Percentiles rank a stretch among this genome's conserved stretches.
Evolutionary conservation across 2,888 invertebrate genomes (phyloP).

Genomic region (Athalia rosae): DNA sequence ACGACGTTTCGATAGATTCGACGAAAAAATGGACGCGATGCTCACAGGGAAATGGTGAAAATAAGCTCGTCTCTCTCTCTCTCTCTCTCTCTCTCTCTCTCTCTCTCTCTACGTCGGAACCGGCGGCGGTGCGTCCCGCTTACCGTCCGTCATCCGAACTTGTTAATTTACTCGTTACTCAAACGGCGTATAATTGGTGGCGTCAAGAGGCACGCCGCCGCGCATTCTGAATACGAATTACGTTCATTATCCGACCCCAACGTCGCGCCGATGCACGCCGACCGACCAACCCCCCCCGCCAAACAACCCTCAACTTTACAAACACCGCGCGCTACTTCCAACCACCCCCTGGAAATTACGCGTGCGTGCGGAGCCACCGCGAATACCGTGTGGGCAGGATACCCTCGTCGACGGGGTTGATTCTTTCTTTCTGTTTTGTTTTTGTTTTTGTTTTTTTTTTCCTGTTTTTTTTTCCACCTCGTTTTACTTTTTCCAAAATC

Average conservation of each 20-base stretch:
- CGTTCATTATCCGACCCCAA: constrained; percentile 17
- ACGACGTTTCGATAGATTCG: too few species aligned
- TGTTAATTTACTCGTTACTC: constrained; percentile 46
- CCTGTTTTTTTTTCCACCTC: not conserved
- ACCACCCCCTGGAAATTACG: not conserved
- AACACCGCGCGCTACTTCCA: not conserved
- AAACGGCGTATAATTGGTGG: constrained; percentile 42
- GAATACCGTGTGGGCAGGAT: too few species aligned
- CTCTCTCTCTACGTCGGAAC: too few species aligned
- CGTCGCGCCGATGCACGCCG: not conserved
- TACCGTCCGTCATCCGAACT: constrained; percentile 35
- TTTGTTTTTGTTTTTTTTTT: not conserved
- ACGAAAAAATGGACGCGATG: too few species aligned
- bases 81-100: too few species aligned
- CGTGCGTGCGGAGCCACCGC: not conserved
- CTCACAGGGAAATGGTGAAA: too few species aligned
- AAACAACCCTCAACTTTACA: not conserved
- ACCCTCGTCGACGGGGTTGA: not conserved
- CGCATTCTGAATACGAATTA: constrained; percentile 40
- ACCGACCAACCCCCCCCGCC: not conserved
- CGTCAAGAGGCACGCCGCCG: constrained; percentile 39
- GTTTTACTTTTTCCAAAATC: not conserved
- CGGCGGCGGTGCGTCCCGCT: not conserved
- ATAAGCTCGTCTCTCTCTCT: too few species aligned
- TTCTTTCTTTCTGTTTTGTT: not conserved